Conservation (phyloP, 1,140 invertebrate species). For the Papilio glaucus region DNA sequence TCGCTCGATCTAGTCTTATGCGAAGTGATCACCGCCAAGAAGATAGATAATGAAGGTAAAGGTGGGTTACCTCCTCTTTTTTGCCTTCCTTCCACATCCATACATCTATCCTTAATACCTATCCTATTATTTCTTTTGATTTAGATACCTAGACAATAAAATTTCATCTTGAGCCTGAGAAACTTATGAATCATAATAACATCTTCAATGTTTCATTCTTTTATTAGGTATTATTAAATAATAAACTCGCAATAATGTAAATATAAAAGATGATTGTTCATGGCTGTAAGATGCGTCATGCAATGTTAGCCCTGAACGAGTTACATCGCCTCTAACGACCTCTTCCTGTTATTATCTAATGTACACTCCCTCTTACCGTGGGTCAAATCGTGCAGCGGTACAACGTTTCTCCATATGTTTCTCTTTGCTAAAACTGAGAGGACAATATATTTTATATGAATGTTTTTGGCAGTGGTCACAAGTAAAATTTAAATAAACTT, state of each 20-base stretch:
- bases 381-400: too few relatives aligned
- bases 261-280: background rate
- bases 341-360: constrained; percentile 33
- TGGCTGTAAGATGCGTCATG: constrained; percentile 15
- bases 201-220: background rate
- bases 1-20: too few relatives aligned
- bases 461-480: too few relatives aligned
- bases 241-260: background rate
- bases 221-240: constrained; percentile 7
- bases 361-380: background rate
- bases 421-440: too few relatives aligned
- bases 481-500: too few relatives aligned
- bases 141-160: background rate
- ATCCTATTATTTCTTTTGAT: background rate
- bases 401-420: too few relatives aligned
- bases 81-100: background rate
- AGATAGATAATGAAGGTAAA: too few relatives aligned
- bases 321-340: constrained; percentile 1
- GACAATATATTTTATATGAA: too few relatives aligned
- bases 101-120: too few relatives aligned
- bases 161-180: background rate
- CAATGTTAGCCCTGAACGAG: constrained; percentile 1
- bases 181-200: constrained; percentile 8
- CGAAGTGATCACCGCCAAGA: too few relatives aligned
- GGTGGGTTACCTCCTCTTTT: too few relatives aligned